Conservation (phyloP, 1,140 invertebrate species). For the Sesamia nonagrioides region DNA sequence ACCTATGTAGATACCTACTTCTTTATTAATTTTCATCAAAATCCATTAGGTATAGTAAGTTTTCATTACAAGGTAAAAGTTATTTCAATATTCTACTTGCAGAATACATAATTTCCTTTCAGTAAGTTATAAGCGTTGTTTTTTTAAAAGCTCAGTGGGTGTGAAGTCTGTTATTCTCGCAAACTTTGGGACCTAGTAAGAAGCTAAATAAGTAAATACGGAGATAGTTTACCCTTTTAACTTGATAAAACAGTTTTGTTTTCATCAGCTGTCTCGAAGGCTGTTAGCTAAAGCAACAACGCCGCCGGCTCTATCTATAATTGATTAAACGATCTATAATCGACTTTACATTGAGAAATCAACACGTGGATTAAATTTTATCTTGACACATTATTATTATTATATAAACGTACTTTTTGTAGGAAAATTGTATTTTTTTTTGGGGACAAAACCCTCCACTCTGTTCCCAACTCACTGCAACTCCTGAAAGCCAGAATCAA, state of each 20-base stretch:
- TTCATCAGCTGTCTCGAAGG: not conserved
- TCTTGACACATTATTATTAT: not conserved
- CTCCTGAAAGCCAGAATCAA: too few relatives aligned
- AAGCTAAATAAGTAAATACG: not conserved
- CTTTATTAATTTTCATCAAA: too few relatives aligned
- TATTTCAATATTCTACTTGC: too few relatives aligned
- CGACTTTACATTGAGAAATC: slow-evolving; percentile 17
- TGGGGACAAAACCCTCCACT: too few relatives aligned
- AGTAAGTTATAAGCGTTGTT: too few relatives aligned
- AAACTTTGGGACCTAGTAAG: not conserved
- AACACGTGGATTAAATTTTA: slow-evolving; percentile 2
- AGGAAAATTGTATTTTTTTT: not conserved
- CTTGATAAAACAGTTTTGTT: slow-evolving; percentile 37
- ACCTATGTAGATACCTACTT: too few relatives aligned
- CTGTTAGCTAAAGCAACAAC: slow-evolving; percentile 13
- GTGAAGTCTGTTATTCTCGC: not conserved
- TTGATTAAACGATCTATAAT: slow-evolving; percentile 37
- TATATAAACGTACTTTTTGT: not conserved
- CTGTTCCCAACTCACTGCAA: too few relatives aligned
- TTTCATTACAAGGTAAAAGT: not conserved
- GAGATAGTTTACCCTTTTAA: not conserved
- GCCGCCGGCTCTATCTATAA: not conserved
- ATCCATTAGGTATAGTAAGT: too few relatives aligned
- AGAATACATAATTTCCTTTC: too few relatives aligned
- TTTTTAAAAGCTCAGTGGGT: not conserved